These are phyloP conservation scores for Andrena hattorfiana DNA, from an alignment of 2,888 invertebrate species.

Conservation along the genomic window DNA sequence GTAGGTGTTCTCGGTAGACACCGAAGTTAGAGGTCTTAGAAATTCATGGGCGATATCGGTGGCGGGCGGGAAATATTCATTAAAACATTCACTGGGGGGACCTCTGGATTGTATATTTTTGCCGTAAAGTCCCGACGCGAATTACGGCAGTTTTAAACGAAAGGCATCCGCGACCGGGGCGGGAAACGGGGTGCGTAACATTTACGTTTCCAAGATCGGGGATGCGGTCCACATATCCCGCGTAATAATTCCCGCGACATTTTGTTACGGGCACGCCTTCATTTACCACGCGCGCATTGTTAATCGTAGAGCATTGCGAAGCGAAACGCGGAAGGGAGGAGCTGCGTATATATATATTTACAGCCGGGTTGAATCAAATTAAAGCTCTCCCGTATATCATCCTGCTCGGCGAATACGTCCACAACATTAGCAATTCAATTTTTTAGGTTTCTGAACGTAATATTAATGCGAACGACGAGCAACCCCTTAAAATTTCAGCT, in stretches of 20 bases:
- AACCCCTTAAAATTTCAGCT: slow-evolving; percentile 26
- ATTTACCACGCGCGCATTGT: slow-evolving; percentile 61
- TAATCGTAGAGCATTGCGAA: slow-evolving; percentile 58
- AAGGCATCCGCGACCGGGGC: background rate
- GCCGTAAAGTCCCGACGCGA: background rate
- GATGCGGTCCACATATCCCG: slow-evolving; percentile 18
- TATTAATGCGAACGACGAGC: slow-evolving; percentile 50
- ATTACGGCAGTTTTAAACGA: slow-evolving; percentile 4
- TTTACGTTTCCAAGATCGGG: slow-evolving; percentile 31
- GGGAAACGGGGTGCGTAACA: background rate
- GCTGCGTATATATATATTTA: slow-evolving; percentile 49
- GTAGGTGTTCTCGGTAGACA: too few relatives aligned
- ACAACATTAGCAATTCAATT: slow-evolving; percentile 70
- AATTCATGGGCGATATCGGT: background rate
- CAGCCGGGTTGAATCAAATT: slow-evolving; percentile 67
- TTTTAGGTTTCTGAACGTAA: slow-evolving; percentile 53
- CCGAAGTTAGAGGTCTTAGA: background rate
- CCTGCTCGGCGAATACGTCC: slow-evolving; percentile 65
- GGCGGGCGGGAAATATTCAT: background rate
- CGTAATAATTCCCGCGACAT: slow-evolving; percentile 67
- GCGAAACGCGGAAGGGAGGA: slow-evolving; percentile 42
- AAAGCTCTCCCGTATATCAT: slow-evolving; percentile 64
- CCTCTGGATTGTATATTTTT: background rate
- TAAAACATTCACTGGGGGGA: background rate
- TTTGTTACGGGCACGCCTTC: slow-evolving; percentile 58